Conservation (phyloP, 2,113 vertebrate genomes). For the Erpornis zantholeuca region DNA sequence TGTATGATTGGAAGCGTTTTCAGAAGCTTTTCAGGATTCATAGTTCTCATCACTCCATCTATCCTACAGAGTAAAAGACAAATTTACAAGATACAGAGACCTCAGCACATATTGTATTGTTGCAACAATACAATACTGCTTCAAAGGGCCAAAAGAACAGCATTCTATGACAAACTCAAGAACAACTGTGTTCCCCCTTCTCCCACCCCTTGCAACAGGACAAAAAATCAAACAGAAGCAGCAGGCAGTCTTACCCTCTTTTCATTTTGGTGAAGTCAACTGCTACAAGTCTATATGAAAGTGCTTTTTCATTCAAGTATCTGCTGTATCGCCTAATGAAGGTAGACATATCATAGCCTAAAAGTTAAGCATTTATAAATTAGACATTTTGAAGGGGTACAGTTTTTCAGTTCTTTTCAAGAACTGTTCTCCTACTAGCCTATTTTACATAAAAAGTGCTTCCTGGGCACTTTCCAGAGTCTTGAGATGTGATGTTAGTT, state of each 20-base stretch:
- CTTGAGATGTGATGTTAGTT: not conserved
- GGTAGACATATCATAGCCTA: constrained; percentile 93
- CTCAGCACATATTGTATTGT: not conserved
- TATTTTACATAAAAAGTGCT: not conserved
- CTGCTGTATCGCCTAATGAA: constrained; percentile 94
- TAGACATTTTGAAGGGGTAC: not conserved
- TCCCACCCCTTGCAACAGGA: not conserved
- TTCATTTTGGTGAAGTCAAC: constrained; percentile 98
- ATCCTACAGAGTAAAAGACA: constrained; percentile 65
- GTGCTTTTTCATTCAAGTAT: constrained; percentile 96
- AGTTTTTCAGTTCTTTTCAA: not conserved
- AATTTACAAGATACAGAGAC: not conserved
- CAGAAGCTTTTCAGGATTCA: constrained; percentile 91
- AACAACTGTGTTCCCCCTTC: not conserved
- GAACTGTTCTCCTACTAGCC: not conserved
- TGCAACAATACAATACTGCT: not conserved
- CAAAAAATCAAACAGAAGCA: not conserved
- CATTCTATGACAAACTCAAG: not conserved
- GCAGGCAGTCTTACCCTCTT: constrained; percentile 79
- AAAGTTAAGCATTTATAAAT: constrained; percentile 21
- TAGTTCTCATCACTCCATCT: constrained; percentile 91
- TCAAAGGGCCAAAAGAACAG: not conserved
- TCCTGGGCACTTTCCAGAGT: not conserved
- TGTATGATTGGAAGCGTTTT: constrained; percentile 94
- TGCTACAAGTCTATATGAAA: constrained; percentile 90